These are phyloP conservation scores for Choloepus hoffmanni DNA, from an alignment of 2,113 vertebrate genomes.

Conservation along the genomic window DNA sequence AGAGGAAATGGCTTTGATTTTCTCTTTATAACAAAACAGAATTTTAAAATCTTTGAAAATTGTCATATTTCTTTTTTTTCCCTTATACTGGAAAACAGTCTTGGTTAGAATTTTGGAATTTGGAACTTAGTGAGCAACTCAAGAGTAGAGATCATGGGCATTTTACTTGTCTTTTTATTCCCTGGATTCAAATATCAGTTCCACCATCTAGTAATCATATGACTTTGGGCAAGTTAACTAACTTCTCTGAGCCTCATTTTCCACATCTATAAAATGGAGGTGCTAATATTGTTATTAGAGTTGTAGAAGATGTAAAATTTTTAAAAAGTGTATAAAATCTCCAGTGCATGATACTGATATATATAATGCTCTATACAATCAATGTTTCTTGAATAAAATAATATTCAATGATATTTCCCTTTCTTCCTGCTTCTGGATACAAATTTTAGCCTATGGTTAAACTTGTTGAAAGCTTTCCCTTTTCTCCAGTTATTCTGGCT, in stretches of 20 bases:
- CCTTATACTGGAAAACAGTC: conserved; percentile 8
- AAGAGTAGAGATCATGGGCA: not conserved
- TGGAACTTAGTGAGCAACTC: not conserved
- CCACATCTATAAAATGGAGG: not conserved
- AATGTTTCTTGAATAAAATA: conserved; percentile 1
- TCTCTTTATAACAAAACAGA: conserved; percentile 56
- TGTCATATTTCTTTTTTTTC: not conserved
- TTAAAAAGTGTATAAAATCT: conserved; percentile 25
- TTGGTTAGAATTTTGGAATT: not conserved
- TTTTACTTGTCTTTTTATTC: not conserved
- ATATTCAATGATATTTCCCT: not conserved
- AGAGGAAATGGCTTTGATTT: conserved; percentile 38
- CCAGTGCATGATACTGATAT: not conserved
- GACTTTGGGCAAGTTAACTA: not conserved
- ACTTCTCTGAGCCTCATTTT: not conserved
- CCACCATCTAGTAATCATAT: not conserved
- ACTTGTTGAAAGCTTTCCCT: not conserved
- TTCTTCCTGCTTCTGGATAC: not conserved
- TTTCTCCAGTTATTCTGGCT: not conserved
- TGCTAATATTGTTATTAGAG: conserved; percentile 5
- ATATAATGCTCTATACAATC: not conserved
- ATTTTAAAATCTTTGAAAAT: not conserved
- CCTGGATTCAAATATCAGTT: not conserved
- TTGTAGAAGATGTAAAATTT: not conserved
- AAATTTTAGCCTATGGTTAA: not conserved